Evolutionary conservation across 2,113 vertebrate genomes (phyloP), one percentile per base, ranked within the genome.

Genomic region (Neolamprologus longior): DNA sequence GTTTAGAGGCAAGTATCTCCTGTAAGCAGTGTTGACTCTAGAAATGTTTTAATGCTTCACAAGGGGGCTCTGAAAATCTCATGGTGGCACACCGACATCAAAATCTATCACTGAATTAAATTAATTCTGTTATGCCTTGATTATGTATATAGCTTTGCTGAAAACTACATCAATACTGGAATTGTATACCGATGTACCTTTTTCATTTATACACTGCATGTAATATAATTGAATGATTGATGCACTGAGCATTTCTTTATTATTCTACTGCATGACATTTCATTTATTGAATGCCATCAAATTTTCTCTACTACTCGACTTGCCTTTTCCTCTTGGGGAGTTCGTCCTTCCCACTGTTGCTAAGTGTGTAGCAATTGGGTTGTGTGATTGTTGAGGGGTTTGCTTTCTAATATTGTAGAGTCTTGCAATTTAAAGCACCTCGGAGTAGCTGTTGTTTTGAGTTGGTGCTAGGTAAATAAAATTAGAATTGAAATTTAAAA

Each of bases 291-390:
- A 71, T 71, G n/a, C 5, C 63, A 42, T 71, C n/a, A 42, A 24
- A 0, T 14, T 73, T 17, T 45, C 8, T 73, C 21, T 73, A 73
- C 13, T 24, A 54, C 52, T 54, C n/a, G 0, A 24, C 68, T 42
- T 2, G 37, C 21, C 0, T 42, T 71, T 42, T 42, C 0, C 37
- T 71, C n/a, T 42, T 42, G 5, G 66, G 66, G 0, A 71, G 37
- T 71, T 26, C 3, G 3, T 71, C 66, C 35, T 42, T 4, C 66
- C n/a, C 11, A 15, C 37, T 42, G 13, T 15, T 71, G 37, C 37
- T 8, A 15, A 26, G 66, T 4, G n/a, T 71, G n/a, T 71, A 9
- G n/a, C 66, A 71, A 42, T 6, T 40, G n/a, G n/a, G 35, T 42
- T 40, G n/a, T 45, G 21, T 17, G 13, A 42, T 45, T 45, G 21